Conservation (phyloP, 2,797 vertebrate species). For the Sternotherus odoratus region DNA sequence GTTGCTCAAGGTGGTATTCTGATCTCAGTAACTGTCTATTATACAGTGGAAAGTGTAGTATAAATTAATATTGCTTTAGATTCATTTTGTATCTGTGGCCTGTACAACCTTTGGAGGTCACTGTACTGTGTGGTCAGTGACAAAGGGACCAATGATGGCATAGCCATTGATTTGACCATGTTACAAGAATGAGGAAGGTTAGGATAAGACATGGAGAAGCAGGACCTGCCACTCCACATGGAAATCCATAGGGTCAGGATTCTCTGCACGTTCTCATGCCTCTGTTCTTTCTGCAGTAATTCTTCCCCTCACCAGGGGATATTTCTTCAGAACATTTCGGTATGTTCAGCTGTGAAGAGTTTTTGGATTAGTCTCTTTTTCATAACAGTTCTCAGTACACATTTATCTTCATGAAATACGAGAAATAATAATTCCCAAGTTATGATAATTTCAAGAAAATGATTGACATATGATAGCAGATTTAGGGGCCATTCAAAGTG, state of each 20-base stretch:
- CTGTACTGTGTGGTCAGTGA: not conserved
- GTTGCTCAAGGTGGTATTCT: not conserved
- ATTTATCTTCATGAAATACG: slow-evolving; percentile 31
- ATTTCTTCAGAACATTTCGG: not conserved
- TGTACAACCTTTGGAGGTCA: not conserved
- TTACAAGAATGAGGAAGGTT: not conserved
- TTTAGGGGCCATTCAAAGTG: slow-evolving; percentile 49
- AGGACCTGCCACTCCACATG: not conserved
- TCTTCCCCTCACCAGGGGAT: not conserved
- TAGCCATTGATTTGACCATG: not conserved
- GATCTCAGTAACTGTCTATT: not conserved
- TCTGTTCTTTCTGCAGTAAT: not conserved
- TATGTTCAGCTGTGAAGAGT: not conserved
- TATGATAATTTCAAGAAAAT: slow-evolving; percentile 12
- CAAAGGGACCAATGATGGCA: not conserved
- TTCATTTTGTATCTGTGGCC: not conserved
- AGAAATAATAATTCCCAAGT: slow-evolving; percentile 42
- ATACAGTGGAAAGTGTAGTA: not conserved
- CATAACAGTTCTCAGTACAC: not conserved
- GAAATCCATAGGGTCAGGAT: not conserved
- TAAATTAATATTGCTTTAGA: not conserved
- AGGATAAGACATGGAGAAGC: rapidly evolving
- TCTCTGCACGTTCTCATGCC: not conserved
- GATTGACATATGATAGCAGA: not conserved
- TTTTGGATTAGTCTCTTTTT: not conserved